A percentile compares a stretch with the other conserved stretches of the same genome.
phyloP scores from a whole-genome alignment of 2,797 vertebrate species.

The Bucorvus abyssinicus region DNA sequence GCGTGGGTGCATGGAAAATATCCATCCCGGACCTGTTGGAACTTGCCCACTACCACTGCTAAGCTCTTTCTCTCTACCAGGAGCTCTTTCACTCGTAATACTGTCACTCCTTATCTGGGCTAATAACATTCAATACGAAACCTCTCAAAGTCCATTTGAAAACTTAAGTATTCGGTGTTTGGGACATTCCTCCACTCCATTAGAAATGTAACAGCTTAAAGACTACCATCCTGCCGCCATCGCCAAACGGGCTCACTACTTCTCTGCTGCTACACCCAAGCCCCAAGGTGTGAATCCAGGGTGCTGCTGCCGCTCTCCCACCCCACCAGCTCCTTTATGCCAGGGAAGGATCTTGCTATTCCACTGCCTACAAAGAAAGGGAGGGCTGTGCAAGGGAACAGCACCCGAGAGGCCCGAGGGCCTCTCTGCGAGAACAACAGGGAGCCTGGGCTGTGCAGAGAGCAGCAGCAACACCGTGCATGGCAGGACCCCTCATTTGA shows the following conservation, averaged over 20 bases:
- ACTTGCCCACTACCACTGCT: not conserved
- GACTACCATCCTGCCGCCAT: not conserved
- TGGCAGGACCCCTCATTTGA: not conserved
- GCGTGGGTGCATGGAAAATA: not conserved
- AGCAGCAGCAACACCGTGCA: fast-evolving
- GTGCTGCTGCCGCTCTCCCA: not conserved
- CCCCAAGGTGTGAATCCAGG: not conserved
- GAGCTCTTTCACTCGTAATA: not conserved
- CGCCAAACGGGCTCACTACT: fast-evolving
- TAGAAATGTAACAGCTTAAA: not conserved
- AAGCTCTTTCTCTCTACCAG: not conserved
- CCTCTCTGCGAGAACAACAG: fast-evolving
- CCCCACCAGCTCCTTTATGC: not conserved
- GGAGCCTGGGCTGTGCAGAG: not conserved
- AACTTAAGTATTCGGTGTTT: not conserved
- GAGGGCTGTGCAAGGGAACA: not conserved
- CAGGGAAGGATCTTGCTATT: not conserved
- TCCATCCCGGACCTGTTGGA: not conserved
- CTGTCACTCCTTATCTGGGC: not conserved
- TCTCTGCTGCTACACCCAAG: not conserved
- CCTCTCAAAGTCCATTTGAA: not conserved
- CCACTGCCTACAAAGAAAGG: not conserved
- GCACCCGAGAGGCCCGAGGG: not conserved
- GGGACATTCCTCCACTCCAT: not conserved
- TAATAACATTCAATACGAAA: not conserved